These are phyloP conservation scores for Mesorhabditis sp. DNA, from an alignment of 2,888 invertebrate species.

Conservation along the genomic window DNA sequence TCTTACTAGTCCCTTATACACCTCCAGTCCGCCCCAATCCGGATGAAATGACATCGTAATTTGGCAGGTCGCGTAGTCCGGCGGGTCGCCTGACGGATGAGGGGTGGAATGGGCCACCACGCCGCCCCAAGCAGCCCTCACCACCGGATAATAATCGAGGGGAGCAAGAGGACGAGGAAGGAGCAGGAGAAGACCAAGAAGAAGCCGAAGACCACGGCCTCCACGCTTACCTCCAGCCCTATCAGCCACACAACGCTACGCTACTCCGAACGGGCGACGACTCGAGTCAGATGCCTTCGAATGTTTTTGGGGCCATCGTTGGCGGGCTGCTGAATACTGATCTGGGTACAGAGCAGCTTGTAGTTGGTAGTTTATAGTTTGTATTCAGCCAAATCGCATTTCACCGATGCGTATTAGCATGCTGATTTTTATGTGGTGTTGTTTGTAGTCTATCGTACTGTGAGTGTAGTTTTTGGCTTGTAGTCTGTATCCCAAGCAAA, in stretches of 20 bases:
- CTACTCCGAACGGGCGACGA: not conserved
- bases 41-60: too few relatives aligned
- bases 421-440: too few relatives aligned
- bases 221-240: not conserved
- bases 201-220: not conserved
- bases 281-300: not conserved
- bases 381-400: too few relatives aligned
- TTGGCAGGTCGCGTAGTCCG: too few relatives aligned
- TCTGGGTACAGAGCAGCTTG: conserved; percentile 7
- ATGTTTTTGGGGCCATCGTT: conserved; percentile 1
- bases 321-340: conserved; percentile 1
- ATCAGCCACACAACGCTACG: not conserved
- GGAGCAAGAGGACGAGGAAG: not conserved
- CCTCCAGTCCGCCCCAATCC: too few relatives aligned
- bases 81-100: too few relatives aligned
- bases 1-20: too few relatives aligned
- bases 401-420: too few relatives aligned
- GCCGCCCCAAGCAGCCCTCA: too few relatives aligned
- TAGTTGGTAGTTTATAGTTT: not conserved
- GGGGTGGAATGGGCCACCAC: too few relatives aligned
- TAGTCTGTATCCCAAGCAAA: not conserved
- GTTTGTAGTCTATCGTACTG: too few relatives aligned
- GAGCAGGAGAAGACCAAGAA: not conserved
- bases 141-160: not conserved
- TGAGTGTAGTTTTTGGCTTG: too few relatives aligned